Percentiles rank a stretch among this genome's conserved stretches.
Conservation (phyloP, 2,888 invertebrate genomes). For the Agrochola macilenta region DNA sequence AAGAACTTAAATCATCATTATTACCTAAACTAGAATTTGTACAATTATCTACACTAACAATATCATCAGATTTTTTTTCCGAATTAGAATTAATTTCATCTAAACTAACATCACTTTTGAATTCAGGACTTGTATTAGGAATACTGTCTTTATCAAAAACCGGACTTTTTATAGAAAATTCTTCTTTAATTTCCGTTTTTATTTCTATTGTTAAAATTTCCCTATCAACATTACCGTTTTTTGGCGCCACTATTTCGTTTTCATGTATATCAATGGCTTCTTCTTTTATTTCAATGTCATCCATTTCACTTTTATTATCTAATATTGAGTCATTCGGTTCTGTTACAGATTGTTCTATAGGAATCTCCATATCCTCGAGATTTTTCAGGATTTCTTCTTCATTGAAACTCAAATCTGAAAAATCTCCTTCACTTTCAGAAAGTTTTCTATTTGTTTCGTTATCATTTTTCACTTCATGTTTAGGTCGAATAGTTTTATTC, state of each 20-base stretch:
- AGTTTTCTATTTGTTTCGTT: slow-evolving; percentile 27
- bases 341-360: slow-evolving; percentile 64
- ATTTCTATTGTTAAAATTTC: slow-evolving; percentile 32
- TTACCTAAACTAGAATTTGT: slow-evolving; percentile 27
- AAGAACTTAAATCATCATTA: slow-evolving; percentile 11
- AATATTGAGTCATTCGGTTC: not conserved
- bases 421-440: slow-evolving; percentile 70
- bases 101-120: slow-evolving; percentile 60
- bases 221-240: slow-evolving; percentile 19
- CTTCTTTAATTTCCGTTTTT: slow-evolving; percentile 44
- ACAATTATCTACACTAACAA: slow-evolving; percentile 28
- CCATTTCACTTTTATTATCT: not conserved
- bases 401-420: slow-evolving; percentile 70
- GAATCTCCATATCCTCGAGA: slow-evolving; percentile 80
- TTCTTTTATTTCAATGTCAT: slow-evolving; percentile 5
- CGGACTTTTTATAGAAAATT: slow-evolving; percentile 27
- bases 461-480: slow-evolving; percentile 9
- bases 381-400: slow-evolving; percentile 76
- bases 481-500: slow-evolving; percentile 59
- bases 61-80: slow-evolving; percentile 19
- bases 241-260: slow-evolving; percentile 4
- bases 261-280: not conserved
- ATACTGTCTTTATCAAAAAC: slow-evolving; percentile 58
- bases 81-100: slow-evolving; percentile 6
- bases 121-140: slow-evolving; percentile 67